These are phyloP conservation scores for Leptinotarsa undecemlineata DNA, from an alignment of 1,140 invertebrate genomes.

Conservation along the genomic window DNA sequence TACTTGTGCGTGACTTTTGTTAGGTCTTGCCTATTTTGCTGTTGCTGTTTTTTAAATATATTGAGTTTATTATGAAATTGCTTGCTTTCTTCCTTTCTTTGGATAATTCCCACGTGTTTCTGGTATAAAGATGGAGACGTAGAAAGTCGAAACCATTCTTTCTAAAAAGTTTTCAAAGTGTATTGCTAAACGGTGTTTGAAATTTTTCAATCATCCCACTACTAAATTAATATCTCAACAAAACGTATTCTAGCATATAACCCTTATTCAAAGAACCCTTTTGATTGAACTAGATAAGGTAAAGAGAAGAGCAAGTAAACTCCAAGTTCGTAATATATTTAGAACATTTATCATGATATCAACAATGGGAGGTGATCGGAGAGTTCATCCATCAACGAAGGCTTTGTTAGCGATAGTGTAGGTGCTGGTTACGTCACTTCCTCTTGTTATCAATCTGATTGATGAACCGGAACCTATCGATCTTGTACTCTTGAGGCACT, in stretches of 20 bases:
- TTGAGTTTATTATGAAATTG: too few relatives aligned
- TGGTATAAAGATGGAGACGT: too few relatives aligned
- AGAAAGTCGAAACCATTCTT: too few relatives aligned
- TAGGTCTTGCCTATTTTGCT: too few relatives aligned
- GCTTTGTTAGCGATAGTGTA: slow-evolving; percentile 43
- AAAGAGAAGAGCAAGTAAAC: slow-evolving; percentile 14
- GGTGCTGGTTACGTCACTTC: slow-evolving; percentile 48
- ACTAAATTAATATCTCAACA: too few relatives aligned
- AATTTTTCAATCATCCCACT: too few relatives aligned
- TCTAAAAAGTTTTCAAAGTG: too few relatives aligned
- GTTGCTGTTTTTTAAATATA: too few relatives aligned
- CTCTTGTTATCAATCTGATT: slow-evolving; percentile 51
- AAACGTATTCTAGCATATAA: not conserved
- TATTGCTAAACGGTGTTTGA: too few relatives aligned
- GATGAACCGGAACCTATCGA: slow-evolving; percentile 46
- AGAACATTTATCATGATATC: slow-evolving; percentile 47
- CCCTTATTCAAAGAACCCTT: not conserved
- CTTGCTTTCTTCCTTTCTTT: too few relatives aligned
- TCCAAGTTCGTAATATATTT: slow-evolving; percentile 16
- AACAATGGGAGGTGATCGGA: slow-evolving; percentile 43
- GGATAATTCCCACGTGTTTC: too few relatives aligned
- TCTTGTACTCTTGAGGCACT: slow-evolving; percentile 29
- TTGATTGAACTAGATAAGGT: not conserved
- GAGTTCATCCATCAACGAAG: slow-evolving; percentile 48
- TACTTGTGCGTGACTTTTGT: too few relatives aligned